Evolutionary conservation across 2,113 vertebrate species (phyloP).

Genomic region (Pitta sordida): DNA sequence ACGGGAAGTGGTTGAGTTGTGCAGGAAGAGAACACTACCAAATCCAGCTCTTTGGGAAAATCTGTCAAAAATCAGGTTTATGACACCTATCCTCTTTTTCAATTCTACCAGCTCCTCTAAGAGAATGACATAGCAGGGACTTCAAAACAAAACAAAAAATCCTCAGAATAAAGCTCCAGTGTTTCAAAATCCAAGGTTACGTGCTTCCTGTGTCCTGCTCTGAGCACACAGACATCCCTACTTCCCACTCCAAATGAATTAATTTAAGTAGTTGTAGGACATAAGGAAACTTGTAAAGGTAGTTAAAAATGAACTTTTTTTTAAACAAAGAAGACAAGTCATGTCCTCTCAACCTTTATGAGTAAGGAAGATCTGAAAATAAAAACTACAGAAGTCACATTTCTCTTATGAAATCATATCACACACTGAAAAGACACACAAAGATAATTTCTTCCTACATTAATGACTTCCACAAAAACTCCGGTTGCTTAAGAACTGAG

Average conservation of each 20-base stretch:
- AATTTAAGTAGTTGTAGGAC: background rate
- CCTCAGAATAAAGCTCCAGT: rapidly evolving
- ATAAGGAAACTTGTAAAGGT: background rate
- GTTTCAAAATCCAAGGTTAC: background rate
- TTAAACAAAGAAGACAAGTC: background rate
- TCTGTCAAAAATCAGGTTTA: background rate
- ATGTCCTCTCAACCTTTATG: background rate
- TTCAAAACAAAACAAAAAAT: background rate
- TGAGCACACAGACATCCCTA: background rate
- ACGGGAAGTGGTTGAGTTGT: background rate
- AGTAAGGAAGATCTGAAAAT: background rate
- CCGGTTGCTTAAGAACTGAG: background rate
- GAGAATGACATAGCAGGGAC: background rate
- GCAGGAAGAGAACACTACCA: background rate
- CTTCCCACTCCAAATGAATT: background rate
- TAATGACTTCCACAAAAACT: background rate
- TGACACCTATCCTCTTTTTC: background rate
- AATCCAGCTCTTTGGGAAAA: background rate
- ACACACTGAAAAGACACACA: background rate
- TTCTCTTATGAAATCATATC: background rate
- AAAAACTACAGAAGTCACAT: background rate
- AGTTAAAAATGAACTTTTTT: background rate
- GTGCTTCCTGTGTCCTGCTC: background rate
- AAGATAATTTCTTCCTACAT: background rate
- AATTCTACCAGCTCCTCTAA: background rate